Percentiles rank a stretch among this genome's conserved stretches.
phyloP scores from a whole-genome alignment of 64 coral and sea anemone genomes.

The Montipora efflorescens region DNA sequence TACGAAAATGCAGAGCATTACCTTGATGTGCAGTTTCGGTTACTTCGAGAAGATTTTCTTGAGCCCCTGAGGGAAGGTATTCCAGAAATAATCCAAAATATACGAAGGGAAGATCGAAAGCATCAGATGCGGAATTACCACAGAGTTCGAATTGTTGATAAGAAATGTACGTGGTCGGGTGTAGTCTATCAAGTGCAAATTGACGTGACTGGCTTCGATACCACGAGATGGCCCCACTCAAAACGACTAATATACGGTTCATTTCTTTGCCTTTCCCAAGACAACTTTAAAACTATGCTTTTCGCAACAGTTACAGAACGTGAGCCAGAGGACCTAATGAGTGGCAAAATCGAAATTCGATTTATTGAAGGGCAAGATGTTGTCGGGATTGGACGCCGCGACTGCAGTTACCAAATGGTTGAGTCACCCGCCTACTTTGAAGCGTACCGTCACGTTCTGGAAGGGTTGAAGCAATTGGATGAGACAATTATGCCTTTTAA shows the following conservation, averaged over 20 bases:
- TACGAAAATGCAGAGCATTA: constrained; percentile 77
- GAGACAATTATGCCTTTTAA: constrained; percentile 57
- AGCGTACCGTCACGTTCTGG: constrained; percentile 79
- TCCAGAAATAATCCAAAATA: constrained; percentile 21
- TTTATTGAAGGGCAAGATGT: constrained; percentile 43
- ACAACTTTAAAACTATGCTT: constrained; percentile 76
- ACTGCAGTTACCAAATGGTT: constrained; percentile 46
- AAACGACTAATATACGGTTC: constrained; percentile 61
- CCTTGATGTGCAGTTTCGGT: constrained; percentile 85
- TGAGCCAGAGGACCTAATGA: constrained; percentile 9
- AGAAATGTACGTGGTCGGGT: constrained; percentile 54
- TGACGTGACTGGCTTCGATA: constrained; percentile 54
- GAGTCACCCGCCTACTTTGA: constrained; percentile 71
- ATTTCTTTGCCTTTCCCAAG: constrained; percentile 78
- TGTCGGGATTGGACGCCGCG: constrained; percentile 33
- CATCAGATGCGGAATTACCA: constrained; percentile 69
- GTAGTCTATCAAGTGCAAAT: constrained; percentile 58
- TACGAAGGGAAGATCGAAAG: constrained; percentile 46
- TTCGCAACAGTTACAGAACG: constrained; percentile 75
- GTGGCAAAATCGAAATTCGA: constrained; percentile 5
- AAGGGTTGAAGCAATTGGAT: constrained; percentile 62
- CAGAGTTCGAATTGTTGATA: constrained; percentile 35
- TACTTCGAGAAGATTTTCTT: constrained; percentile 84
- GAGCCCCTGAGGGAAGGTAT: constrained; percentile 78
- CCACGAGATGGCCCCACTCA: constrained; percentile 46